Conservation (phyloP, 2,113 vertebrate species). For the Scolopax mira region DNA sequence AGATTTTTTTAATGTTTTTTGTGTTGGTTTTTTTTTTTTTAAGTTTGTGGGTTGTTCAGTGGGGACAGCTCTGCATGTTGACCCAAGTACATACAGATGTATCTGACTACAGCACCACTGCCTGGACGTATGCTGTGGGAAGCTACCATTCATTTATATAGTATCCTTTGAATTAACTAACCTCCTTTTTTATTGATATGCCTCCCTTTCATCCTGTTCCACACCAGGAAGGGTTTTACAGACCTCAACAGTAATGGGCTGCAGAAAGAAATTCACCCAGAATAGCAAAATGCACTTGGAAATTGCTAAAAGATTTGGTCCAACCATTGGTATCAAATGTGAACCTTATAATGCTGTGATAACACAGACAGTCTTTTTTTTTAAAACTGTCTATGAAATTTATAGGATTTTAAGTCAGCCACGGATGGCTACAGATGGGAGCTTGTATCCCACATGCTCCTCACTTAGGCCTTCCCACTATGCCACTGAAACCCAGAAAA, state of each 20-base stretch:
- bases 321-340: not conserved
- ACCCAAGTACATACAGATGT: not conserved
- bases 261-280: not conserved
- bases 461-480: not conserved
- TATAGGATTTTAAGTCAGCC: not conserved
- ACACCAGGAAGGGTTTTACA: not conserved
- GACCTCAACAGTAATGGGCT: not conserved
- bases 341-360: not conserved
- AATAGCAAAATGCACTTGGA: not conserved
- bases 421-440: not conserved
- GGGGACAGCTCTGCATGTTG: not conserved
- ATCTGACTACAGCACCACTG: not conserved
- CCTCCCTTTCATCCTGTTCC: not conserved
- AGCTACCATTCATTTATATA: not conserved
- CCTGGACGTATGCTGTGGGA: not conserved
- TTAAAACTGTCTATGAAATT: not conserved
- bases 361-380: not conserved
- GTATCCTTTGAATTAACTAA: not conserved
- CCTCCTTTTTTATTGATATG: not conserved
- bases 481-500: not conserved
- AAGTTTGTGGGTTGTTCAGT: not conserved
- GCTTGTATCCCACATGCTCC: not conserved
- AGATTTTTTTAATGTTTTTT: not conserved
- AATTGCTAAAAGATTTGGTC: not conserved
- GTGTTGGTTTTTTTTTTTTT: not conserved